Conservation (phyloP, 2,797 vertebrate species). For the Phoeniculus purpureus region DNA sequence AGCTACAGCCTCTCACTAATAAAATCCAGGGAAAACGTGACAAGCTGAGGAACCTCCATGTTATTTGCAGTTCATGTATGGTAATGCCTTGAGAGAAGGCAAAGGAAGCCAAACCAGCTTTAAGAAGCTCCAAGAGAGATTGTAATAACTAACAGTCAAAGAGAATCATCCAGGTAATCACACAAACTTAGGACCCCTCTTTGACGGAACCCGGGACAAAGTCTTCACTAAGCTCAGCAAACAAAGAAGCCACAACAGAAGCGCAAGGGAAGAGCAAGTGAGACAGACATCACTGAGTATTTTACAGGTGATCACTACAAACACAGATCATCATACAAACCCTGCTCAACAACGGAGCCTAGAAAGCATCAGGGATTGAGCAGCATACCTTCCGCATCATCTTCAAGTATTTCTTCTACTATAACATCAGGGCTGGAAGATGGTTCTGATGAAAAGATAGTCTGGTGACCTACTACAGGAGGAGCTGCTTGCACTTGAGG, state of each 20-base stretch:
- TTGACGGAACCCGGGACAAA: neutral
- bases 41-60: neutral
- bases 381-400: slow-evolving; percentile 75
- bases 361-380: neutral
- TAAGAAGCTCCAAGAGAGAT: neutral
- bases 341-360: fast-evolving
- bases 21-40: neutral
- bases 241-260: neutral
- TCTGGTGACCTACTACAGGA: neutral
- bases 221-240: neutral
- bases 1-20: neutral
- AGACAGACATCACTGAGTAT: neutral
- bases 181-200: neutral
- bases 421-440: slow-evolving; percentile 75
- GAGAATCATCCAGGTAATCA: neutral
- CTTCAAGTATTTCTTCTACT: slow-evolving; percentile 81
- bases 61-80: fast-evolving
- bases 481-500: neutral
- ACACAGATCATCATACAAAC: neutral
- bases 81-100: neutral
- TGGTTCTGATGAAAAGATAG: slow-evolving; percentile 7
- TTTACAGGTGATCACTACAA: neutral
- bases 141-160: neutral
- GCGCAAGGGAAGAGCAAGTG: neutral
- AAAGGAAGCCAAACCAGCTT: neutral